Evolutionary conservation across 2,888 invertebrate genomes (phyloP).

Genomic region (Zootermopsis nevadensis): DNA sequence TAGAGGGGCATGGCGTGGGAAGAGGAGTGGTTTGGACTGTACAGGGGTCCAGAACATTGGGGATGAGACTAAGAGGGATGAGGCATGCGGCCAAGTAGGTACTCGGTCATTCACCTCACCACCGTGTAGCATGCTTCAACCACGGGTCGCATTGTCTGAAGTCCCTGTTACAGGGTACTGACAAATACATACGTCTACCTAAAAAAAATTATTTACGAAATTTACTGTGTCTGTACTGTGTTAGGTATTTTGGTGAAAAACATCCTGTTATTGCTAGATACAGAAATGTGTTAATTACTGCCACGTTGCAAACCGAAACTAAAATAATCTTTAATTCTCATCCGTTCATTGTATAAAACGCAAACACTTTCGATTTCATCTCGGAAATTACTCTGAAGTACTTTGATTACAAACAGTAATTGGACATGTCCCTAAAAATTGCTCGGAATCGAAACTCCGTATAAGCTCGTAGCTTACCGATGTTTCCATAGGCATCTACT

Average conservation of each 20-base stretch:
- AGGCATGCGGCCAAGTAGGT: not conserved
- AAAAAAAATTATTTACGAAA: not conserved
- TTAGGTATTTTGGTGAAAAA: too few relatives aligned
- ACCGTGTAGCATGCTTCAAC: not conserved
- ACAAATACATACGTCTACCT: not conserved
- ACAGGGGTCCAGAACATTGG: slow-evolving; percentile 17
- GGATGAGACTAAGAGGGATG: slow-evolving; percentile 32
- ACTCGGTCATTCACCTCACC: slow-evolving; percentile 25
- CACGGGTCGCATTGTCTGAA: not conserved
- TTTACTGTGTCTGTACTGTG: too few relatives aligned
- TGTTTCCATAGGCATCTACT: too few relatives aligned
- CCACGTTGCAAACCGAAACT: not conserved
- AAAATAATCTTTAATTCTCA: not conserved
- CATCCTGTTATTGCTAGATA: too few relatives aligned
- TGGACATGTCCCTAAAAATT: too few relatives aligned
- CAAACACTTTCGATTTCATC: not conserved
- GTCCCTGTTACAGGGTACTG: not conserved
- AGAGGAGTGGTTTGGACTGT: not conserved
- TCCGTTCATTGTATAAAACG: not conserved
- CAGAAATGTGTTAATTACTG: not conserved
- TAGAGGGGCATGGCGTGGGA: not conserved
- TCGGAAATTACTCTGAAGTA: not conserved
- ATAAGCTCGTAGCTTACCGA: too few relatives aligned
- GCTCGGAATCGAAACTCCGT: too few relatives aligned
- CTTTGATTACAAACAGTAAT: too few relatives aligned